Evolutionary conservation across 2,797 vertebrate species (phyloP), one percentile per base, ranked within the genome.

Genomic region (Thaleichthys pacificus): DNA sequence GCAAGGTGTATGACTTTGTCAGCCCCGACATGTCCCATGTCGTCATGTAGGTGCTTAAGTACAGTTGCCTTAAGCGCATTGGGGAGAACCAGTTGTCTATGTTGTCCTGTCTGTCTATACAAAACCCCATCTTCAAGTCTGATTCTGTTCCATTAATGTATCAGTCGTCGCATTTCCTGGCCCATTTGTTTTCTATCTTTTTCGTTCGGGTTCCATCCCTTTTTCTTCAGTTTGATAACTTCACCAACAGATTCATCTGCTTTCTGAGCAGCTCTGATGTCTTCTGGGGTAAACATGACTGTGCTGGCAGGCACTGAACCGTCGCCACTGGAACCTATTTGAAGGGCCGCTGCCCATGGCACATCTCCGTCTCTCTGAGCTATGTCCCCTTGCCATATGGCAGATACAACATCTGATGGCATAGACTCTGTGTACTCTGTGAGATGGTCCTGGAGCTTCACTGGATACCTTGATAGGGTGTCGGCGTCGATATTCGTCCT

Each of bases 11-110:
- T 66, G 2, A 75, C 68, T 60, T 70, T 75, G 4, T 75, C 68
- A 15, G 62, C 73, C 6, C 67, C 67, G 3, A 67, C 64, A 28
- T 80, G 73, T 11, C 68, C 78, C 74, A 73, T 80, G 30, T 67
- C 12, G 3, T 60, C 15, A 21, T 74, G 67, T 11, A 74, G 15
- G 28, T 61, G 28, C 19, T 79, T 75, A 2, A 75, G 24, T 4
- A 71, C 68, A 1, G 11, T 22, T 11, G 49, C 2, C 9, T 68
- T 80, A 5, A 80, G 38, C n/a, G 35, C 49, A 9, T 14, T 38
- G 0, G 72, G 72, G 4, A 74, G 71, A 0, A 74, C 71, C 11
- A 77, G 15, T 9, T 73, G 77, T 63, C 54, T 58, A 1, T 6
- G 42, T 51, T 35, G 21, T 28, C 61, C 60, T 2, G 21, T 11